These are phyloP conservation scores for Caenorhabditis doughertyi DNA, from an alignment of 2,888 invertebrate species.

Conservation along the genomic window DNA sequence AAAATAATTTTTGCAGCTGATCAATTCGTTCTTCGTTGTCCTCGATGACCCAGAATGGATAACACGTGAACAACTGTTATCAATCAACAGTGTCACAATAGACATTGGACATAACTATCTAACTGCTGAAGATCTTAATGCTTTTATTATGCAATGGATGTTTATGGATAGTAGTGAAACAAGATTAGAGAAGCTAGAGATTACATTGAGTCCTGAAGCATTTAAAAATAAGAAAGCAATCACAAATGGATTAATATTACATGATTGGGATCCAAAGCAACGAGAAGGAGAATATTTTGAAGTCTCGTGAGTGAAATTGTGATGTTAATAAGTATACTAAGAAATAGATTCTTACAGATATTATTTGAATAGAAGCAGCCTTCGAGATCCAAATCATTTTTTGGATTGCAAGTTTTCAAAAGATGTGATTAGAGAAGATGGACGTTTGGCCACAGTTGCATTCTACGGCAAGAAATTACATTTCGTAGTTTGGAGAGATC, in stretches of 20 bases:
- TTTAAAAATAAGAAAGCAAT: slow-evolving; percentile 29
- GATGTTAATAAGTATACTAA: not conserved
- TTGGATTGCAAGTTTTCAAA: slow-evolving; percentile 32
- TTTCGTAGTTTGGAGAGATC: slow-evolving; percentile 33
- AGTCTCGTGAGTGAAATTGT: slow-evolving; percentile 24
- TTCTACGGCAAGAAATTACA: slow-evolving; percentile 14
- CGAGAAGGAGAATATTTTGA: slow-evolving; percentile 46
- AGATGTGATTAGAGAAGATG: slow-evolving; percentile 24
- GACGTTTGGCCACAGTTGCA: slow-evolving; percentile 18
- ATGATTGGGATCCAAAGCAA: slow-evolving; percentile 30
- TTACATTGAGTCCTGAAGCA: slow-evolving; percentile 36
- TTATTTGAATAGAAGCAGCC: not conserved
- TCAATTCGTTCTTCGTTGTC: slow-evolving; percentile 1
- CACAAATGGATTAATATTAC: slow-evolving; percentile 1
- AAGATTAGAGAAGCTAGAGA: slow-evolving; percentile 23
- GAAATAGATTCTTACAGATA: slow-evolving; percentile 1
- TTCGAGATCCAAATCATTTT: slow-evolving; percentile 28
- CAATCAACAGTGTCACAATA: slow-evolving; percentile 1
- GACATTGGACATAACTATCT: slow-evolving; percentile 45
- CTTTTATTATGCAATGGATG: slow-evolving; percentile 43
- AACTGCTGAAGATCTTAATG: slow-evolving; percentile 37
- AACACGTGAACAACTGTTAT: slow-evolving; percentile 27
- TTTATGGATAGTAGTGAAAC: not conserved
- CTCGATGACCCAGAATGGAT: slow-evolving; percentile 47
- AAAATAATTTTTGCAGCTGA: slow-evolving; percentile 7